Evolutionary conservation across 2,113 vertebrate genomes (phyloP).

Genomic region (Hyaena hyaena): DNA sequence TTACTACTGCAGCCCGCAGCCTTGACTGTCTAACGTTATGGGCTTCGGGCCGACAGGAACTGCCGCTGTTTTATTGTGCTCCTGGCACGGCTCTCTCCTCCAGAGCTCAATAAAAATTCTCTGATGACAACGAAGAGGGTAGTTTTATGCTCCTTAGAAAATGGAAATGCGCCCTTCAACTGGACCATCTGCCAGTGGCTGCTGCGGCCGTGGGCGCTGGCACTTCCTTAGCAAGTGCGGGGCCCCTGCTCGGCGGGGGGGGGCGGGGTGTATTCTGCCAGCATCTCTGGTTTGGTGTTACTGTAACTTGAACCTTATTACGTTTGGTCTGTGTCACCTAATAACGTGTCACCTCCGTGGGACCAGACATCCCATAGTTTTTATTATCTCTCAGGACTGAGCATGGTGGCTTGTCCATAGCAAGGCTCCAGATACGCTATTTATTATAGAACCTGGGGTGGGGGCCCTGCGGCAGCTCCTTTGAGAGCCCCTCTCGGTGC

Average conservation of each 20-base stretch:
- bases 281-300: background rate
- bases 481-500: background rate
- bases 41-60: background rate
- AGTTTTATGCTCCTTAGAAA: background rate
- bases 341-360: background rate
- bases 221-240: background rate
- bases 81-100: background rate
- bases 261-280: no score
- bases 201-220: rapidly evolving
- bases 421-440: background rate
- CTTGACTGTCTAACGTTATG: rapidly evolving
- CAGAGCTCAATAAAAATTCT: background rate
- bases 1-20: background rate
- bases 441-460: background rate
- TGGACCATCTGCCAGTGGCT: background rate
- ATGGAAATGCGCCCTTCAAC: background rate
- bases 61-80: background rate
- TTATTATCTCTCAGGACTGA: background rate
- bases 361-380: background rate
- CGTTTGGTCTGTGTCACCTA: background rate
- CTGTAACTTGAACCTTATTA: background rate
- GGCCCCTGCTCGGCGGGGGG: background rate
- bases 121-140: background rate
- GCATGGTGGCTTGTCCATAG: background rate
- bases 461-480: background rate